phyloP scores from a whole-genome alignment of 2,113 vertebrate genomes.

The Leucosticte australis region DNA sequence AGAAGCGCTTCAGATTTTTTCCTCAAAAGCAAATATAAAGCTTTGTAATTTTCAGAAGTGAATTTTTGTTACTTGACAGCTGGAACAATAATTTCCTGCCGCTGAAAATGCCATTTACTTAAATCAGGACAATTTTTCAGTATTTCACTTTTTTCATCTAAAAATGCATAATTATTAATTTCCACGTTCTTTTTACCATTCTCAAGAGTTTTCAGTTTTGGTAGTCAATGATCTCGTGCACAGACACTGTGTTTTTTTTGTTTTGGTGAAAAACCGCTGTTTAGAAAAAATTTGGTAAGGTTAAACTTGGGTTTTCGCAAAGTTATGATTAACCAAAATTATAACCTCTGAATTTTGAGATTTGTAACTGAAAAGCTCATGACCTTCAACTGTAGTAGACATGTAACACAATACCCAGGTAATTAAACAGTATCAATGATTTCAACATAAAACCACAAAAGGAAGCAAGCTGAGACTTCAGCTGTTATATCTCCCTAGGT shows the following conservation, averaged over 20 bases:
- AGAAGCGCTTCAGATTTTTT: neutral
- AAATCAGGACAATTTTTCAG: neutral
- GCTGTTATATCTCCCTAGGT: conserved; percentile 9
- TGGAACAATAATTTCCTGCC: neutral
- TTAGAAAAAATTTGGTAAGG: neutral
- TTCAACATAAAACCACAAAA: conserved; percentile 3
- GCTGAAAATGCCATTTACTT: neutral
- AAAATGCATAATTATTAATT: neutral
- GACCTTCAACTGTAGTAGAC: neutral
- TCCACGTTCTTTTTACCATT: neutral
- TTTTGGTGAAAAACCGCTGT: neutral
- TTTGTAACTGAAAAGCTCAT: neutral
- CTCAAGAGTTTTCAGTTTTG: neutral
- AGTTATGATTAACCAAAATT: neutral
- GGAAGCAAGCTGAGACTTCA: conserved; percentile 37
- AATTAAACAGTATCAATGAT: conserved; percentile 42
- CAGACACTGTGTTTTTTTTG: neutral
- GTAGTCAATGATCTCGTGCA: neutral
- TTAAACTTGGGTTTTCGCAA: neutral
- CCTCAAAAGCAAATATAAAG: neutral
- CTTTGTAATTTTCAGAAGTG: neutral
- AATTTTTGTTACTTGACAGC: neutral
- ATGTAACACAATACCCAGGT: neutral
- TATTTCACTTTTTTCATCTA: neutral
- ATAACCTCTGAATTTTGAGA: neutral